phyloP scores from a whole-genome alignment of 2,113 vertebrate genomes.

The Stigmatopora argus region DNA sequence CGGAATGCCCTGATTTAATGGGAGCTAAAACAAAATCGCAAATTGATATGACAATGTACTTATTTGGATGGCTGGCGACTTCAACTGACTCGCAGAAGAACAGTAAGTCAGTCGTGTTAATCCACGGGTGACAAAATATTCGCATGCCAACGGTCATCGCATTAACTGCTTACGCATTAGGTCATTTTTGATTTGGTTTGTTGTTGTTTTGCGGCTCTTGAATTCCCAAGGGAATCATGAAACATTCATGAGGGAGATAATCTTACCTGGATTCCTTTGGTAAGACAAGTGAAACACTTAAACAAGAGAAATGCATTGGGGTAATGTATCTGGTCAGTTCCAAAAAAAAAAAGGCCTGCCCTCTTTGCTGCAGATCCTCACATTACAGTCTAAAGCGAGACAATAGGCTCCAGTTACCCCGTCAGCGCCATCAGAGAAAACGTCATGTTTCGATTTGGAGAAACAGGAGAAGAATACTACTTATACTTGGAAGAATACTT shows the following conservation, averaged over 20 bases:
- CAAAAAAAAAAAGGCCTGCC: constrained; percentile 57
- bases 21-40: neutral
- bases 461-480: constrained; percentile 8
- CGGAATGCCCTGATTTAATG: neutral
- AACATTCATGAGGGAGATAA: constrained; percentile 58
- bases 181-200: neutral
- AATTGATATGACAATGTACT: neutral
- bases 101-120: neutral
- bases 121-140: neutral
- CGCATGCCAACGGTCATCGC: neutral
- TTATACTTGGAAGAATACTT: too few species aligned
- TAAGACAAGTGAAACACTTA: constrained; percentile 49
- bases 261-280: constrained; percentile 53
- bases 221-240: constrained; percentile 71
- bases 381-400: constrained; percentile 49
- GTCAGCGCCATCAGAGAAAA: constrained; percentile 9
- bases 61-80: neutral
- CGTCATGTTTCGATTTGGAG: constrained; percentile 11
- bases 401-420: constrained; percentile 42
- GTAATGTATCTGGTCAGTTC: constrained; percentile 47
- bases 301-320: constrained; percentile 39
- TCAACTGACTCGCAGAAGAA: neutral
- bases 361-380: constrained; percentile 39
- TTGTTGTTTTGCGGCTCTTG: constrained; percentile 20
- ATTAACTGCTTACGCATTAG: neutral